These are phyloP conservation scores for Larimichthys crocea DNA, from an alignment of 2,113 vertebrate species.

Conservation along the genomic window DNA sequence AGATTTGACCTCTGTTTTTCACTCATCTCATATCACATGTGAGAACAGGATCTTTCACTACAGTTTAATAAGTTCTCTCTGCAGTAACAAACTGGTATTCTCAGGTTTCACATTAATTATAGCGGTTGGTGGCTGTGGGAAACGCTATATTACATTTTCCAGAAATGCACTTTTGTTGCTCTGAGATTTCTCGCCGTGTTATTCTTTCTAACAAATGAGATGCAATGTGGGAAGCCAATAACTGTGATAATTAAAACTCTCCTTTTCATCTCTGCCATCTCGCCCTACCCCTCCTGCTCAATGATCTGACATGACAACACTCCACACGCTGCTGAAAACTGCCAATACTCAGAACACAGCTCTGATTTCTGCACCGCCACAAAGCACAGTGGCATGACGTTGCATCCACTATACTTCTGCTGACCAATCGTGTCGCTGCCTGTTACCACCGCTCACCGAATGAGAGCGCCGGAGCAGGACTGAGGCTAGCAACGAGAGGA, in stretches of 20 bases:
- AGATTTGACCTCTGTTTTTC: not conserved
- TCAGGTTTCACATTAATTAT: slow-evolving; percentile 11
- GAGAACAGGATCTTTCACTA: not conserved
- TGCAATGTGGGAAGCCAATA: slow-evolving; percentile 36
- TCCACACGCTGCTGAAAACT: slow-evolving; percentile 43
- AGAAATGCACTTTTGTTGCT: slow-evolving; percentile 29
- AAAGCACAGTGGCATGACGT: slow-evolving; percentile 55
- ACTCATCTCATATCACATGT: not conserved
- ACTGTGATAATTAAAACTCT: slow-evolving; percentile 54
- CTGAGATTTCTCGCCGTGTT: slow-evolving; percentile 20
- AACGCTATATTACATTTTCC: slow-evolving; percentile 25
- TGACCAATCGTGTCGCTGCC: slow-evolving; percentile 68
- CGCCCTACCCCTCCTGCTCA: slow-evolving; percentile 37
- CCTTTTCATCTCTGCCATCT: slow-evolving; percentile 45
- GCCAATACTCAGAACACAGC: slow-evolving; percentile 39
- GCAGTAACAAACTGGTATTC: not conserved
- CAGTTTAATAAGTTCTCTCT: not conserved
- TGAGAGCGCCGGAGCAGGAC: slow-evolving; percentile 57
- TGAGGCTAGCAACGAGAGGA: slow-evolving; percentile 78
- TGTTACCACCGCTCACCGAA: slow-evolving; percentile 63
- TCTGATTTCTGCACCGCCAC: slow-evolving; percentile 66
- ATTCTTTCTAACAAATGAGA: slow-evolving; percentile 40
- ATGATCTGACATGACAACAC: slow-evolving; percentile 45
- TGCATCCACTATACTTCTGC: slow-evolving; percentile 49
- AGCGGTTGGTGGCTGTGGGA: slow-evolving; percentile 13